A percentile compares a stretch with the other conserved stretches of the same genome.
Evolutionary conservation across 2,113 vertebrate genomes (phyloP).

Genomic region (Dissostichus mawsoni): DNA sequence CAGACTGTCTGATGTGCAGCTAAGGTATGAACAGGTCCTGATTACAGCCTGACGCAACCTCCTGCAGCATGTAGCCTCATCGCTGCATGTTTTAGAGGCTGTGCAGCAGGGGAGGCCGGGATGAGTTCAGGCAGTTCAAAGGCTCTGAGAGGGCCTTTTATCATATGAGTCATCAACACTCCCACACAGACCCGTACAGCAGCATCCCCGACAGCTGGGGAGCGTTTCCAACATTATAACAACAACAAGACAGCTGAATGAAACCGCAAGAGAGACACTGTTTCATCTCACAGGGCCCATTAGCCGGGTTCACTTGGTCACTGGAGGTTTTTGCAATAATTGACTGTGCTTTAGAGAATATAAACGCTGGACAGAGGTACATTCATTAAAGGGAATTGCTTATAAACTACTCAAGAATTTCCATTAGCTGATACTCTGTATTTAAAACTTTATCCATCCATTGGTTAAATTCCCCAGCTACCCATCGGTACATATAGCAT

Average conservation of each 20-base stretch:
- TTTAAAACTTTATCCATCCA: no score
- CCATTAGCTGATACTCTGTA: no score
- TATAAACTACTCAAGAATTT: no score
- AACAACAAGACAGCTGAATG: conserved; percentile 58
- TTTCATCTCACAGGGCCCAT: conserved; percentile 16
- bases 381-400: no score
- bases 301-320: conserved; percentile 16
- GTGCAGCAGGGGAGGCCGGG: conserved; percentile 51
- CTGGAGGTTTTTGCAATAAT: conserved; percentile 1
- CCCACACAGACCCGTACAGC: conserved; percentile 61
- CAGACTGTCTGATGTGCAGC: conserved; percentile 14
- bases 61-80: conserved; percentile 63
- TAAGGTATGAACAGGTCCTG: conserved; percentile 24
- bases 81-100: conserved; percentile 49
- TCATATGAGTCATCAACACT: conserved; percentile 74
- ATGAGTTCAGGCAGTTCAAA: conserved; percentile 75
- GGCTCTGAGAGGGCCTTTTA: conserved; percentile 59
- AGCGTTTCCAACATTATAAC: conserved; percentile 48
- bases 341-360: conserved; percentile 11
- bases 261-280: conserved; percentile 40
- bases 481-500: no score
- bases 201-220: conserved; percentile 70
- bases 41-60: conserved; percentile 57
- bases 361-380: no score
- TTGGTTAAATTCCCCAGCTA: no score